Percentiles rank a stretch among this genome's conserved stretches.
Evolutionary conservation across 2,113 vertebrate genomes (phyloP).

Genomic region (Pseudopipra pipra): DNA sequence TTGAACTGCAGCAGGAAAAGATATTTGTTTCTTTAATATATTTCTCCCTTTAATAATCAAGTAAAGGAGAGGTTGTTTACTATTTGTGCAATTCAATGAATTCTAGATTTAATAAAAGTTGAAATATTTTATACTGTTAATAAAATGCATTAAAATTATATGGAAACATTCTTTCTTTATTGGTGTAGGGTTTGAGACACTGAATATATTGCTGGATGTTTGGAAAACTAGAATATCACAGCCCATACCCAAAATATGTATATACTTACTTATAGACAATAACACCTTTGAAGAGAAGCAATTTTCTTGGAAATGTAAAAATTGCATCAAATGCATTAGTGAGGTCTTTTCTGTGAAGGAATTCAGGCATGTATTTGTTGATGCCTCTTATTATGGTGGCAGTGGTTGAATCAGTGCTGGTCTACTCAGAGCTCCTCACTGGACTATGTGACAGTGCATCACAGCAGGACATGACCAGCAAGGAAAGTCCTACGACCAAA

Average conservation of each 20-base stretch:
- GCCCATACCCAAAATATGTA: not conserved
- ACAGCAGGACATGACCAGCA: not conserved
- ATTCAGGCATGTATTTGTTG: not conserved
- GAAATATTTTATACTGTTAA: not conserved
- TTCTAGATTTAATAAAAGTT: not conserved
- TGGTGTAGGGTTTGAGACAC: not conserved
- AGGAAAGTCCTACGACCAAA: not conserved
- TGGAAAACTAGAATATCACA: not conserved
- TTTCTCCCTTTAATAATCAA: not conserved
- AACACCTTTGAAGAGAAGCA: not conserved
- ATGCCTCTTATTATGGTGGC: not conserved
- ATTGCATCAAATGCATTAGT: not conserved
- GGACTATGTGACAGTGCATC: not conserved
- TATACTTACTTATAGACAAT: rapidly evolving
- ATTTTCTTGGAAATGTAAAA: not conserved
- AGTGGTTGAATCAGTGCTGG: not conserved
- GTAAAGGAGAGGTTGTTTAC: not conserved
- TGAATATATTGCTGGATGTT: not conserved
- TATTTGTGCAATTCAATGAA: not conserved
- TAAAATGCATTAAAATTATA: not conserved
- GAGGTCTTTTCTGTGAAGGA: not conserved
- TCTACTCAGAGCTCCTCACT: not conserved
- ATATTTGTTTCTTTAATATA: not conserved
- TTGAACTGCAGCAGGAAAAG: not conserved
- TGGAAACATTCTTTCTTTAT: not conserved